Conservation (phyloP, 2,113 vertebrate genomes). For the Axis porcinus region DNA sequence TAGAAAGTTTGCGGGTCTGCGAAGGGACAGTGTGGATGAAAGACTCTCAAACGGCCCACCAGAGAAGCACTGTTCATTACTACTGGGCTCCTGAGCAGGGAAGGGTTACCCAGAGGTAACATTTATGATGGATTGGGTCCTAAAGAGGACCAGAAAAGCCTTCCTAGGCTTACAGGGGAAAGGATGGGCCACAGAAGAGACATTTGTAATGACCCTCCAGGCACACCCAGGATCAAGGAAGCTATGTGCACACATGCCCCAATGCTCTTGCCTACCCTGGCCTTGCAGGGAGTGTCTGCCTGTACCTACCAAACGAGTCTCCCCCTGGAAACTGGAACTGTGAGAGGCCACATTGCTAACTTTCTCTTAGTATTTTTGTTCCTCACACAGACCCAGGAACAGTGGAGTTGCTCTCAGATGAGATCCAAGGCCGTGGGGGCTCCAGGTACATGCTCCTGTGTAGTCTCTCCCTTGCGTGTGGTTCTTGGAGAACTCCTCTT, state of each 20-base stretch:
- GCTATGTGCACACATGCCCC: no score
- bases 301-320: background rate
- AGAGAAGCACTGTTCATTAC: background rate
- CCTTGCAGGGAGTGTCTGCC: background rate
- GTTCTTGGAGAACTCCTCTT: background rate
- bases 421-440: background rate
- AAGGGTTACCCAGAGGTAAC: background rate
- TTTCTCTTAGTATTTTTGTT: background rate
- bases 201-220: background rate
- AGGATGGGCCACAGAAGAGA: background rate
- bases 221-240: background rate
- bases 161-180: background rate
- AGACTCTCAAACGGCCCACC: background rate
- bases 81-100: background rate
- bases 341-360: background rate
- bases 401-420: background rate
- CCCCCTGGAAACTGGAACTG: background rate
- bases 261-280: background rate
- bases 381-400: background rate
- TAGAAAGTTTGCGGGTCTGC: slow-evolving; percentile 82
- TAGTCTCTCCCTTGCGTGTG: background rate
- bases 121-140: background rate
- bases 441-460: background rate
- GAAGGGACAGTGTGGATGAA: background rate
- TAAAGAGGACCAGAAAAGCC: background rate